phyloP scores from a whole-genome alignment of 2,797 vertebrate species.

The Micrastur ruficollis region DNA sequence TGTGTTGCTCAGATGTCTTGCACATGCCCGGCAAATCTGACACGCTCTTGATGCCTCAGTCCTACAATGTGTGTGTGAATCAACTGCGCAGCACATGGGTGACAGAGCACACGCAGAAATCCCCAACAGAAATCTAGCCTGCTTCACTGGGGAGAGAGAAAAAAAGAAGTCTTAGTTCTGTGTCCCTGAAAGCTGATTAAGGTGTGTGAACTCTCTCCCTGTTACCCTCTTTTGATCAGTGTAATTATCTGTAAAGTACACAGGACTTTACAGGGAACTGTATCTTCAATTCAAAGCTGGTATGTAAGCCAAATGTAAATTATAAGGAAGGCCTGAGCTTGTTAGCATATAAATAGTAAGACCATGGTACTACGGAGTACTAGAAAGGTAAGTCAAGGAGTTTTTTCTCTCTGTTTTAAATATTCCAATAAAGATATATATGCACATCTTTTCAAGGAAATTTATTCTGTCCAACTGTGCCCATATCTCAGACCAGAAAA shows the following conservation, averaged over 20 bases:
- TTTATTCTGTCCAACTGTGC: not conserved
- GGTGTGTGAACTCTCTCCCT: not conserved
- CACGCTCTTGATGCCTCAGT: not conserved
- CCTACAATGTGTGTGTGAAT: rapidly evolving
- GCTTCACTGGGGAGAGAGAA: not conserved
- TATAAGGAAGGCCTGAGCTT: not conserved
- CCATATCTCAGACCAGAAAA: not conserved
- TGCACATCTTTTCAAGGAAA: not conserved
- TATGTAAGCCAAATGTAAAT: not conserved
- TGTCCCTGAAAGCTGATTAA: not conserved
- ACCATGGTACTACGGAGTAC: not conserved
- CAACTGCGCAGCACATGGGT: not conserved
- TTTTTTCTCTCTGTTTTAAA: not conserved
- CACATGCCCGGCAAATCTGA: not conserved
- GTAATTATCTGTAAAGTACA: not conserved
- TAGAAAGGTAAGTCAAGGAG: not conserved
- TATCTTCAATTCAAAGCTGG: not conserved
- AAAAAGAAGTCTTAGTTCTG: not conserved
- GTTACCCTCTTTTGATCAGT: not conserved
- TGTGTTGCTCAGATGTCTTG: constrained; percentile 30
- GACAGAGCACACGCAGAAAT: not conserved
- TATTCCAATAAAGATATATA: not conserved
- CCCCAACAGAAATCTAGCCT: not conserved
- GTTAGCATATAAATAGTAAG: not conserved
- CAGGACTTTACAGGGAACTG: not conserved